phyloP scores from a whole-genome alignment of 2,797 vertebrate species.

The Leuciscus waleckii region DNA sequence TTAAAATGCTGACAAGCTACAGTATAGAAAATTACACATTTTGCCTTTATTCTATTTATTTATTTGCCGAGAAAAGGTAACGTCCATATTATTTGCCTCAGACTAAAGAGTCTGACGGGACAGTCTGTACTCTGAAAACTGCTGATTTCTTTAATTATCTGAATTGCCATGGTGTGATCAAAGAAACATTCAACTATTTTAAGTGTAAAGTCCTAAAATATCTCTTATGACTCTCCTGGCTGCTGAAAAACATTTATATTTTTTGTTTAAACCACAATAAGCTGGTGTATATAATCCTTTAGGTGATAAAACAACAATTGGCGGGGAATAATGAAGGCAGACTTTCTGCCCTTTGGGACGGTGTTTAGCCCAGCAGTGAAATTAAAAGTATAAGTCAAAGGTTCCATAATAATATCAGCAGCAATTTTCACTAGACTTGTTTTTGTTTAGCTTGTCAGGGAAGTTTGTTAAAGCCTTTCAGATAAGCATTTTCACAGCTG shows the following conservation, averaged over 20 bases:
- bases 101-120: neutral
- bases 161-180: neutral
- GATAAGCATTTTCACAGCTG: neutral
- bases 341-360: neutral
- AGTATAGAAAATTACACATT: neutral
- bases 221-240: conserved; percentile 7
- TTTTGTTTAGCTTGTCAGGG: neutral
- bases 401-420: neutral
- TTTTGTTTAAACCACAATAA: conserved; percentile 3
- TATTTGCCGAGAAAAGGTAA: neutral
- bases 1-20: too few species aligned
- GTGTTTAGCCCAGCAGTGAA: conserved; percentile 24
- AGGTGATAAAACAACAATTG: neutral
- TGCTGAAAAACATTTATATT: neutral
- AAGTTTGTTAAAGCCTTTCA: neutral
- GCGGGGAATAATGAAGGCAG: neutral
- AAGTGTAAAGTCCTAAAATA: conserved; percentile 9
- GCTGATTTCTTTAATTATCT: conserved; percentile 30
- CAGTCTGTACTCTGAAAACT: neutral
- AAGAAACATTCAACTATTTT: conserved; percentile 19
- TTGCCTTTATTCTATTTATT: neutral
- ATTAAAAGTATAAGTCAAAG: conserved; percentile 34
- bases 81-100: neutral
- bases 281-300: neutral
- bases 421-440: neutral